Base-by-base conservation (phyloP, 2,888 invertebrate species). In the Tenthredo distinguenda region DNA sequence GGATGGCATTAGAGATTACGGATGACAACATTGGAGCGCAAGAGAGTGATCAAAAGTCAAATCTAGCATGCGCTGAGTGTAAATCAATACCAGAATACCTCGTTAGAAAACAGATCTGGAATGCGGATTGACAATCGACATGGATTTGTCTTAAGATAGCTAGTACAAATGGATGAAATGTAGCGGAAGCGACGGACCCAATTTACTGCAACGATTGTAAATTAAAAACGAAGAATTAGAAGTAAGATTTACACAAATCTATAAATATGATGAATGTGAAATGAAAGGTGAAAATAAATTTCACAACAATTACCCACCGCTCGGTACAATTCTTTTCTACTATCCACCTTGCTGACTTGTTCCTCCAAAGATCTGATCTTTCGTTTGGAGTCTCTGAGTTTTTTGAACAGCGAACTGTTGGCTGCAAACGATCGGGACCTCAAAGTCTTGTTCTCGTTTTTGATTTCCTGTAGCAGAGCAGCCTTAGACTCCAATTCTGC, bases 401-500 rank as follows among this genome's bases (percentile, higher is more conserved):
- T 90, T 7, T 88, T 89, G 12, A 92, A 87, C 15, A 91, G 85
- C 9, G 90, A 87, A 58, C 86, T 88, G 40, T 91, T 92, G 0
- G 90, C 90, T 21, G 89, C 88, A 7, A 88, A 88, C 0, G 89
- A 90, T 2, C 91, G 87, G 1, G 87, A 87, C 86, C 88, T 91
- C 18, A 91, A 86, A 4, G 89, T 86, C 55, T 90, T 90, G 82
- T 90, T 91, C 31, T 92, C 91, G 40, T 86, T 88, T 72, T 87
- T 82, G 3, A 89, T 34, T 76, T 89, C 90, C 50, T 90, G 89
- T 89, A 91, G 87, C 4, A 84, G 84, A 43, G 18, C 88, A 10
- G 91, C 77, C 86, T 90, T 91, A 10, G 88, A 87, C n/a, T 91
- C 91, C 9, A 88, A 86, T 71, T 91, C 90, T 9, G 34, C 37